Evolutionary conservation across 2,888 invertebrate genomes (phyloP), one percentile per base, ranked within the genome.

Genomic region (Colletes collaris): DNA sequence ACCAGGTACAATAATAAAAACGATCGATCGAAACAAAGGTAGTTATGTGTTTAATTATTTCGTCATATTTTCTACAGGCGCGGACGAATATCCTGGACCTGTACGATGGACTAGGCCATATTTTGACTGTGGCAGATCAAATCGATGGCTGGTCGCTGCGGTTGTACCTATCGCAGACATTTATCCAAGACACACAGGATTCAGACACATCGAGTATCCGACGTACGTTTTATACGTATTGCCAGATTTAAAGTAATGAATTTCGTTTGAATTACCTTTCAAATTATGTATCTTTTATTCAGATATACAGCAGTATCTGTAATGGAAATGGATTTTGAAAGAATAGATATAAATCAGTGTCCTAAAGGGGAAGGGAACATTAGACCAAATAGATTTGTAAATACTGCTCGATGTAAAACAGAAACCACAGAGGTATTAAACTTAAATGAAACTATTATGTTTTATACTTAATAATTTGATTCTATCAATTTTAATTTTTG

Each of bases 341-440:
- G 98, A 90, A 97, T 99, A 92, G 99, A 99, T 91, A 98, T 99
- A 93, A 99, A 99, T 94, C 99, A 99, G 90, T 99, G 99, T 94
- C 98, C 99, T 0, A 94, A 94, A 80, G 97, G 98, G 73, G 94
- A 96, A 87, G 99, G 99, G 60, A 99, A 99, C 91, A 96, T 95
- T 85, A 96, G 96, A 49, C 97, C 97, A 0, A 99, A 99, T 94
- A 94, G 95, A 91, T 99, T 98, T 94, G 96, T 96, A 2, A 96
- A 97, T 82, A 98, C 98, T 0, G 97, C 98, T 0, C 94, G 98
- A 76, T 99, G 99, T 94, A 98, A 98, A 94, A 95, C 95, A 86
- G 97, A 97, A 90, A 97, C 97, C 1, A 98, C 98, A 6, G 97
- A 98, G 94, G 97, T 96, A 92, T 91, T 55, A 40, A 56, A 37